Conservation (phyloP, 2,888 invertebrate genomes). For the Tetragnatha montana region DNA sequence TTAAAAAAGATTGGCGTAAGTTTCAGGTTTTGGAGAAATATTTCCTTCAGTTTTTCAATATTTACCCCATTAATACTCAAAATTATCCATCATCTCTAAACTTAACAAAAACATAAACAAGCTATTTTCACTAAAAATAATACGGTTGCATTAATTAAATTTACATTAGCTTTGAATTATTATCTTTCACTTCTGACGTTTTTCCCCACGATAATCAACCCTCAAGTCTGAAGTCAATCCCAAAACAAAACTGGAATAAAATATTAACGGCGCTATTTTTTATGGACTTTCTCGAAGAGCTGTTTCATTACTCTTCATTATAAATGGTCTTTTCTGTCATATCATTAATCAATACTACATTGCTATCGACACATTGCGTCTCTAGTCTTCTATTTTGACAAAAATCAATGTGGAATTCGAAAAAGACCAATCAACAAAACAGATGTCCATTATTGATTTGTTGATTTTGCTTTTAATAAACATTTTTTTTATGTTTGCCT, state of each 20-base stretch:
- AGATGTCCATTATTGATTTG: not conserved
- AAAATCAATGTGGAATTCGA: slow-evolving; percentile 9
- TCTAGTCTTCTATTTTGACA: not conserved
- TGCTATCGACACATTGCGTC: slow-evolving; percentile 5
- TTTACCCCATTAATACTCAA: too few relatives aligned
- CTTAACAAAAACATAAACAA: too few relatives aligned
- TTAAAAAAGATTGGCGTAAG: too few relatives aligned
- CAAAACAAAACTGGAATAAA: not conserved
- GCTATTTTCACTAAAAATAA: not conserved
- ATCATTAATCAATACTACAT: not conserved
- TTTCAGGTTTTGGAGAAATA: too few relatives aligned
- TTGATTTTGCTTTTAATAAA: not conserved
- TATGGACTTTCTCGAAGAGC: not conserved
- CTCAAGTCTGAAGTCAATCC: not conserved
- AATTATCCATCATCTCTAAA: too few relatives aligned
- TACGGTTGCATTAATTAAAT: not conserved
- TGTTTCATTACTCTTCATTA: not conserved
- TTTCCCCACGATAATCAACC: not conserved
- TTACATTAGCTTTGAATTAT: not conserved
- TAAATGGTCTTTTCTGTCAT: not conserved
- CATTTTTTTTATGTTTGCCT: not conserved
- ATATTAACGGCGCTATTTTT: not conserved
- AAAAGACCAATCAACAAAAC: not conserved
- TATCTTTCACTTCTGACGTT: not conserved
- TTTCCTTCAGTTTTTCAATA: too few relatives aligned